Evolutionary conservation across 1,140 invertebrate genomes (phyloP).

Genomic region (Drosophila rhopaloa): DNA sequence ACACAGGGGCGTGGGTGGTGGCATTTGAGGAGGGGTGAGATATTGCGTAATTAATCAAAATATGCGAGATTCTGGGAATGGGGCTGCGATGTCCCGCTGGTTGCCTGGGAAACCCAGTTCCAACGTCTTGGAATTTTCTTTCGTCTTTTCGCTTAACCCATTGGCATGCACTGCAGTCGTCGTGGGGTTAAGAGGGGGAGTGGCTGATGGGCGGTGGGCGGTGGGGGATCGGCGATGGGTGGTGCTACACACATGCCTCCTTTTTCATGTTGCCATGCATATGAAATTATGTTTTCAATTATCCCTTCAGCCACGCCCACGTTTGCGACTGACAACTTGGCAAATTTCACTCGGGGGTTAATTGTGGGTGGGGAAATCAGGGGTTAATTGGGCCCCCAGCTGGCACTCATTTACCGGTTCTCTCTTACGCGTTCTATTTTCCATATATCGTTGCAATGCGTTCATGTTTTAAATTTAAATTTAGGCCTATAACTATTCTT

Average conservation of each 20-base stretch:
- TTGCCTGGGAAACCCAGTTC: conserved; percentile 32
- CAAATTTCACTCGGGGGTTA: conserved; percentile 16
- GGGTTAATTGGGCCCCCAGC: conserved; percentile 55
- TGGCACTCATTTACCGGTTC: conserved; percentile 31
- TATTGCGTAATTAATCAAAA: conserved; percentile 73
- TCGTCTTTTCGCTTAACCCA: conserved; percentile 43
- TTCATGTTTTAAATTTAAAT: too few relatives aligned
- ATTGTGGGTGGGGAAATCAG: conserved; percentile 15
- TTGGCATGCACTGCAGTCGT: conserved; percentile 14
- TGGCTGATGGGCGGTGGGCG: conserved; percentile 1
- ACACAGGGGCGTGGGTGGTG: background rate
- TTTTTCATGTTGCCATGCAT: conserved; percentile 47
- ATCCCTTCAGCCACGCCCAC: conserved; percentile 59
- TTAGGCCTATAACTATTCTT: too few relatives aligned
- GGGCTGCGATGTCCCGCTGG: conserved; percentile 43
- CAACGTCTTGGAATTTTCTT: conserved; percentile 70
- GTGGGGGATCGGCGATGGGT: background rate
- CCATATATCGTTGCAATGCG: background rate
- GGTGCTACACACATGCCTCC: conserved; percentile 31
- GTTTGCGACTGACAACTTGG: conserved; percentile 62
- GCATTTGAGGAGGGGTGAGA: background rate
- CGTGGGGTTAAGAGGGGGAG: background rate
- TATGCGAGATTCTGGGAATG: conserved; percentile 31
- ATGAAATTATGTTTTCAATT: conserved; percentile 79
- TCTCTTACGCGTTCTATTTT: background rate